Evolutionary conservation across 2,113 vertebrate species (phyloP).

Genomic region (Dicaeum eximium): DNA sequence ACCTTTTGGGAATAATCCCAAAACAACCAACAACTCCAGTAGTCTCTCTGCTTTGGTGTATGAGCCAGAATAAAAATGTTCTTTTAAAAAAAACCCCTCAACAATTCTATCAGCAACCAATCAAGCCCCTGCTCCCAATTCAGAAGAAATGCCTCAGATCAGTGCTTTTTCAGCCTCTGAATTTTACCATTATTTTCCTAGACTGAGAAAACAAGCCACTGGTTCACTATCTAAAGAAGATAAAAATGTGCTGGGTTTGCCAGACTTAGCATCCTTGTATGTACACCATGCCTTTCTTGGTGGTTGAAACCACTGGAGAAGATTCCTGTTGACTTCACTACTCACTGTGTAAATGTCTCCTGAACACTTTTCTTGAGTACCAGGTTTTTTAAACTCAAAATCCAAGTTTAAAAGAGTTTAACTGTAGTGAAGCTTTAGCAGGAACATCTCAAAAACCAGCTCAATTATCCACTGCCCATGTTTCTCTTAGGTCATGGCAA

Average conservation of each 20-base stretch:
- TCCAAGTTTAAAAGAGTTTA: neutral
- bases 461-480: accelerated
- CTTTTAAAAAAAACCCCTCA: neutral
- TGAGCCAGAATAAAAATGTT: neutral
- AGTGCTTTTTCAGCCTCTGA: neutral
- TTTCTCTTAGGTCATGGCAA: neutral
- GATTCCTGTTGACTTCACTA: neutral
- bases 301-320: neutral
- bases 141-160: neutral
- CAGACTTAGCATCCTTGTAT: neutral
- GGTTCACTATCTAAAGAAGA: neutral
- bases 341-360: neutral
- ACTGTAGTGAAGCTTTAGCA: neutral
- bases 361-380: neutral
- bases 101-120: neutral
- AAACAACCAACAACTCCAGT: neutral
- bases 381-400: neutral
- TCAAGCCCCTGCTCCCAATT: accelerated
- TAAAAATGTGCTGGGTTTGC: neutral
- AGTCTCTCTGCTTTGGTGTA: neutral
- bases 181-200: neutral
- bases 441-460: neutral
- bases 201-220: neutral
- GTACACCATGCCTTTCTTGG: neutral
- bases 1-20: neutral